These are phyloP conservation scores for Heliopora coerulea DNA, from an alignment of 92 coral and sea anemone species.

Conservation along the genomic window DNA sequence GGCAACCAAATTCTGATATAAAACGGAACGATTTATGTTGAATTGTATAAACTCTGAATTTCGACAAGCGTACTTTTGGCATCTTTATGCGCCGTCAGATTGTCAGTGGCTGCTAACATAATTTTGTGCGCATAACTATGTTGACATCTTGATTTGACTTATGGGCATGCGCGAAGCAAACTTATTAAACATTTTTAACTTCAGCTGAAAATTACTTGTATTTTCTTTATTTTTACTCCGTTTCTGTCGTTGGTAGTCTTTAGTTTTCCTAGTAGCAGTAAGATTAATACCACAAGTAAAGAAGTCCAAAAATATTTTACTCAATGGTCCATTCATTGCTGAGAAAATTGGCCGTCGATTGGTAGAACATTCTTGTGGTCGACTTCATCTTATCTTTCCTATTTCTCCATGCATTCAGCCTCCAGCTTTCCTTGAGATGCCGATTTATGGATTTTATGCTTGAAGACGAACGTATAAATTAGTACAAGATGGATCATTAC, in stretches of 20 bases:
- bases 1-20: too few relatives aligned
- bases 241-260: slow-evolving; percentile 8
- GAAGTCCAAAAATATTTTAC: too few relatives aligned
- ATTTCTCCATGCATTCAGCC: not conserved
- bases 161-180: slow-evolving; percentile 73
- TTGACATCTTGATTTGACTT: slow-evolving; percentile 1
- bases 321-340: not conserved
- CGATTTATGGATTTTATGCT: slow-evolving; percentile 9
- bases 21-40: too few relatives aligned
- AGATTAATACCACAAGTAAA: not conserved
- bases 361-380: not conserved
- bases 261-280: not conserved
- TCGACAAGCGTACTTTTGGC: slow-evolving; percentile 25
- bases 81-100: slow-evolving; percentile 46
- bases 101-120: slow-evolving; percentile 60
- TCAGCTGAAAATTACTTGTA: slow-evolving; percentile 15
- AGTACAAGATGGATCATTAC: slow-evolving; percentile 53
- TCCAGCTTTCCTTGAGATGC: not conserved
- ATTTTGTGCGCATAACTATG: slow-evolving; percentile 59
- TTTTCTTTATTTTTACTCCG: slow-evolving; percentile 30
- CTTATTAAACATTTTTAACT: slow-evolving; percentile 17
- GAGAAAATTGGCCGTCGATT: slow-evolving; percentile 10
- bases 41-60: slow-evolving; percentile 14
- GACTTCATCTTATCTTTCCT: slow-evolving; percentile 2
- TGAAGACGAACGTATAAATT: slow-evolving; percentile 16